Evolutionary conservation across 2,113 vertebrate species (phyloP), one percentile per base, ranked within the genome.

Genomic region (Centropus bengalensis): DNA sequence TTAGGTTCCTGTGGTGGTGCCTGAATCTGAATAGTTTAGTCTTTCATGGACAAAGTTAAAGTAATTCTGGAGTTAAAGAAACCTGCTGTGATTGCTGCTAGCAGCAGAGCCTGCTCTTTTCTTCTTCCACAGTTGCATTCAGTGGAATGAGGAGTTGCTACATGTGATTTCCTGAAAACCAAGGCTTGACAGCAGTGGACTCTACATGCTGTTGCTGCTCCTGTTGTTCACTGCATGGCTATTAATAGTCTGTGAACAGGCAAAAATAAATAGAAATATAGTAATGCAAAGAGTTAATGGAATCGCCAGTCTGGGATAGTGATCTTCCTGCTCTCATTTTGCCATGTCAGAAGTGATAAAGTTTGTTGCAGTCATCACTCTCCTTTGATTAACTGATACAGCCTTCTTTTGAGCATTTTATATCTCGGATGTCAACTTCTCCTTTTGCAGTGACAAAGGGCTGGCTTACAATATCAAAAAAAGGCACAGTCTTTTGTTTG

Each of bases 391-490:
- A 97, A 88, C 82, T 63, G 91, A 82, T 94, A 94, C 93, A 95
- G 82, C 93, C 94, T 88, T 93, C 93, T 96, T 97, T 89, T 91
- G 89, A 96, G 55, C 84, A 75, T 94, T 96, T 93, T 96, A 73
- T 92, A 91, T 83, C 91, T 95, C 83, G 75, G 21, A 81, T 96
- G 86, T 94, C 90, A 92, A n/a, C 47, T 78, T 91, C 38, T 84
- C 74, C 94, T 90, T 92, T 69, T 91, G 85, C 89, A 78, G 80
- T 84, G 63, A 75, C 92, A 91, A 90, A 92, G n/a, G 79, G 58
- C 73, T 92, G 79, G 38, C 88, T 88, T 88, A 88, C 82, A 86
- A 47, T 67, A 92, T 33, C 82, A 30, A 63, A 40, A 80, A 89
- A 68, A 44, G 59, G 67, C 52, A 82, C 77, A 88, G 56, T 63